Evolutionary conservation across 2,113 vertebrate species (phyloP), one percentile per base, ranked within the genome.

Genomic region (Menidia beryllina): DNA sequence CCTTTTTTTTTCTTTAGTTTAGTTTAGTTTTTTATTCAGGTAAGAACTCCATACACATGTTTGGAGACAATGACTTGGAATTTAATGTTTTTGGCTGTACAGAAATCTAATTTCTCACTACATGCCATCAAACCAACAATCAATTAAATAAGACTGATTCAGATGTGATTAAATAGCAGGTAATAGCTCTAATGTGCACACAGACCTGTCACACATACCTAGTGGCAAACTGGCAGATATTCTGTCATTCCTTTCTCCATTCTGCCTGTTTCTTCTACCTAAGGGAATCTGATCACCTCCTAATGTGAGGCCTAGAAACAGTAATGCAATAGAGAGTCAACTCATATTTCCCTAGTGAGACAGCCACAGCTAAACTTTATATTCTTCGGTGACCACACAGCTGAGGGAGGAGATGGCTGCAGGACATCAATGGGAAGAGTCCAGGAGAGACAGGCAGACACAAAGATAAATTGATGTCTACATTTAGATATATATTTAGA

Each of bases 331-430:
- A 84, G 58, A 80, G 55, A 89, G 86, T 85, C 75, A 61, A 47
- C 60, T 77, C 87, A 90, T 89, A 90, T 87, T 94, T 94, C 91
- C 84, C 84, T 87, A 77, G 72, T 36, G 91, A 93, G 80, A 86
- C 21, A 64, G 67, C 76, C 63, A 17, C 63, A 67, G 48, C 85
- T 69, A 69, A 73, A 56, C 51, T 85, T 86, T 71, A 88, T 50
- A 85, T 85, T 90, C 88, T 91, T 84, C 59, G 76, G 81, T 69
- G 54, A 41, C 62, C 43, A 1, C 59, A 69, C 1, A 69, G 51
- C 48, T 51, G 21, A 82, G 84, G 47, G 70, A 45, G 38, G 63
- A 63, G 60, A 73, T 56, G 38, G 75, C 86, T 77, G 65, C 75
- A 80, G 82, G 76, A 73, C 59, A 86, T 68, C 23, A 25, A 68